Percentiles rank a stretch among this genome's conserved stretches.
Evolutionary conservation across 2,888 invertebrate species (phyloP).

Genomic region (Volucella inanis): DNA sequence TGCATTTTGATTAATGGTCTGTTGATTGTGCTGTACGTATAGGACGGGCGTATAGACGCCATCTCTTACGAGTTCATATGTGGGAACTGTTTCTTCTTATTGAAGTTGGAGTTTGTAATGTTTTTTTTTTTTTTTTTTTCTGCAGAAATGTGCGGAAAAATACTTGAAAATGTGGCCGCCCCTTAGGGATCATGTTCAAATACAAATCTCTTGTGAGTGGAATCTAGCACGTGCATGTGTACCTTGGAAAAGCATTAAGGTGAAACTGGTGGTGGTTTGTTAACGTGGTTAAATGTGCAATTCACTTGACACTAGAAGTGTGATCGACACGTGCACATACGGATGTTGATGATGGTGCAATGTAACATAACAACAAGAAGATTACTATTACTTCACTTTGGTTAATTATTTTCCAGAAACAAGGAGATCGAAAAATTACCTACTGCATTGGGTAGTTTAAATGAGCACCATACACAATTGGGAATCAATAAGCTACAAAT

Average conservation of each 20-base stretch:
- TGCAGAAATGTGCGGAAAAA: slow-evolving; percentile 20
- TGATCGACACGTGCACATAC: slow-evolving; percentile 69
- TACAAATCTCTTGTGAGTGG: slow-evolving; percentile 22
- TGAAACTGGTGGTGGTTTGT: slow-evolving; percentile 12
- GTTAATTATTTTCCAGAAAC: slow-evolving; percentile 41
- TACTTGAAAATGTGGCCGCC: slow-evolving; percentile 76
- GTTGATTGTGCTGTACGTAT: slow-evolving; percentile 12
- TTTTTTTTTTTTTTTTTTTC: slow-evolving; percentile 6
- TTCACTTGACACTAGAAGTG: slow-evolving; percentile 74
- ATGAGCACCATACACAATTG: not conserved
- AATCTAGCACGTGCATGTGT: slow-evolving; percentile 55
- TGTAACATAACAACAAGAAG: slow-evolving; percentile 38
- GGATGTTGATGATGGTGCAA: slow-evolving; percentile 66
- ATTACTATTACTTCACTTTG: slow-evolving; percentile 12
- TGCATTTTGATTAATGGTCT: slow-evolving; percentile 62
- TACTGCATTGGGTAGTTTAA: slow-evolving; percentile 4
- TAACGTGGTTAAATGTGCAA: slow-evolving; percentile 59
- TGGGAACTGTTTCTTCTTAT: slow-evolving; percentile 30
- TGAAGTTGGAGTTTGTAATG: slow-evolving; percentile 24
- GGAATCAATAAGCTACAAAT: not conserved
- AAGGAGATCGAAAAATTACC: not conserved
- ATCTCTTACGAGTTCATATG: not conserved
- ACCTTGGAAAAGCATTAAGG: slow-evolving; percentile 42
- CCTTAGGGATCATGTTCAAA: slow-evolving; percentile 62
- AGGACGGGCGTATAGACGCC: not conserved